These are phyloP conservation scores for Ypsolopha sequella DNA, from an alignment of 2,888 invertebrate species.

Conservation along the genomic window DNA sequence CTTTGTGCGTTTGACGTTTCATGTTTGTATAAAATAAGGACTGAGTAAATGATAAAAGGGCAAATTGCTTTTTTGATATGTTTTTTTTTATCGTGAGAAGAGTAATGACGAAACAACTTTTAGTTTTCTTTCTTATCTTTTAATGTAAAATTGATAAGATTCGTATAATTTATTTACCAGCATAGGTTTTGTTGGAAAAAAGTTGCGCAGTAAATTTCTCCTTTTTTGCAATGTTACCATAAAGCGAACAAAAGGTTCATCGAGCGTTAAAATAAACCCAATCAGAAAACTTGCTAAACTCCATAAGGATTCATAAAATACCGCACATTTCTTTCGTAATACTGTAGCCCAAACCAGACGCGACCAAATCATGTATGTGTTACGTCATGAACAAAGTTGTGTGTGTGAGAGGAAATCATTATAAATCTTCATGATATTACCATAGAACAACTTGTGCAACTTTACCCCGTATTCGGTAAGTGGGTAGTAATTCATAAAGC, in stretches of 20 bases:
- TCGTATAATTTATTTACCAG: too few species aligned
- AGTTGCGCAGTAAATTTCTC: too few species aligned
- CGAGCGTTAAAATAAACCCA: not conserved
- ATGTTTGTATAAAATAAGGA: not conserved
- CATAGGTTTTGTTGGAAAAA: too few species aligned
- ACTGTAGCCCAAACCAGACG: constrained; percentile 34
- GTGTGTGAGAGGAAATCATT: constrained; percentile 52
- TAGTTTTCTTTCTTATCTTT: too few species aligned
- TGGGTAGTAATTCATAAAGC: constrained; percentile 58
- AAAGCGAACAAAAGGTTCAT: not conserved
- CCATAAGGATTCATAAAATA: not conserved
- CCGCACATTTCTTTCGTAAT: not conserved
- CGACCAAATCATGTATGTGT: constrained; percentile 31
- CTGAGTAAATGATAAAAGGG: constrained; percentile 1
- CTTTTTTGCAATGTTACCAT: too few species aligned
- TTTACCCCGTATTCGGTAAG: constrained; percentile 62
- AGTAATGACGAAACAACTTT: too few species aligned
- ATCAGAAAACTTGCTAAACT: not conserved
- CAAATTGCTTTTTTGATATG: not conserved
- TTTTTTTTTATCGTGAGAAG: not conserved
- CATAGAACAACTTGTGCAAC: constrained; percentile 60
- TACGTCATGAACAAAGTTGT: too few species aligned
- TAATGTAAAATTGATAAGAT: too few species aligned
- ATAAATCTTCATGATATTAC: constrained; percentile 68
- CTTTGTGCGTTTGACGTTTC: not conserved